Base-by-base conservation (phyloP, 2,113 vertebrate genomes). In the Oenanthe oenanthe region DNA sequence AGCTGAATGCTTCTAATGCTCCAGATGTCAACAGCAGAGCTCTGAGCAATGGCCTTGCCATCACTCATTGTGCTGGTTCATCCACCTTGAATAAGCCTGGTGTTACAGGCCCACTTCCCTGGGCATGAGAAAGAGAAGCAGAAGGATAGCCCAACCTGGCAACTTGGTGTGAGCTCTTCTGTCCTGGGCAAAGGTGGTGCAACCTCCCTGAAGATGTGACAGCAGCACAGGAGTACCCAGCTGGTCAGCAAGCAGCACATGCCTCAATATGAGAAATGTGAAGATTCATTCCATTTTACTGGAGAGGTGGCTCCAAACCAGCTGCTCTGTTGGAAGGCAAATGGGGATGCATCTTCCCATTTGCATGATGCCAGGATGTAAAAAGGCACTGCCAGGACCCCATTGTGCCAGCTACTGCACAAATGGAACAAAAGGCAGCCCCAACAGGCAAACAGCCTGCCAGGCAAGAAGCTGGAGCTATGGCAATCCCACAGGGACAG, bases 401-500 rank as follows among this genome's bases (percentile, higher is more conserved):
- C 2, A 1, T 38, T 65, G 48, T 66, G 42, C 75, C 72, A 92
- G 48, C 34, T 65, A 20, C 57, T 65, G 40, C 48, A 66, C 38
- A 76, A 83, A 60, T 0, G 1, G 34, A 84, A 84, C 11, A 40
- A 73, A 90, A 84, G 57, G 47, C 40, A 90, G 36, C 13, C 65
- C 61, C 47, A 83, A 54, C 38, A 66, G 63, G n/a, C 67, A 73
- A 78, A 71, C 20, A 25, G 45, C 17, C 67, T 77, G 56, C 67
- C 83, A 89, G 77, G 16, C 26, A 67, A 72, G 78, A 58, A 56
- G 48, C n/a, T 74, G 12, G n/a, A 88, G 56, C 63, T 80, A 17
- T 3, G 2, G 7, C 57, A 45, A 2, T 53, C 40, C 56, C n/a
- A n/a, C 0, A 0, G 82, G 60, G 22, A 77, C 74, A 50, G 54